phyloP scores from a whole-genome alignment of 2,797 vertebrate genomes.

The Peromyscus aztecus region DNA sequence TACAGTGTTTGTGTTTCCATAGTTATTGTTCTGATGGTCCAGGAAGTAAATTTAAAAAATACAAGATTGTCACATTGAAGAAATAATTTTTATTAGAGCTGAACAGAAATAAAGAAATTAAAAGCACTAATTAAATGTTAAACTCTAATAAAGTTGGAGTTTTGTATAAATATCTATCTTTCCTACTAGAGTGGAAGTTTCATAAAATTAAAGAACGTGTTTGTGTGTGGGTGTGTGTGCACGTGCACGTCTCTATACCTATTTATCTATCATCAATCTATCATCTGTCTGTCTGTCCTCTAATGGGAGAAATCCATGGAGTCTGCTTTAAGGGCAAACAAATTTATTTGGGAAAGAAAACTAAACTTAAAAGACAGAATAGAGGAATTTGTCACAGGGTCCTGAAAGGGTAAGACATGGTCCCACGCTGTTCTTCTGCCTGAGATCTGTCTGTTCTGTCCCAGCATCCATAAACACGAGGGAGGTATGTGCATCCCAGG shows the following conservation, averaged over 20 bases:
- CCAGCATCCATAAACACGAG: too few species aligned
- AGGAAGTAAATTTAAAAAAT: not conserved
- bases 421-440: too few species aligned
- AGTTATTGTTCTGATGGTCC: not conserved
- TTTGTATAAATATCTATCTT: not conserved
- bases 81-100: slow-evolving; percentile 29
- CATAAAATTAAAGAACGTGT: not conserved
- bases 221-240: not conserved
- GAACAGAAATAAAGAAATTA: not conserved
- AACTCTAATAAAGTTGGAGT: not conserved
- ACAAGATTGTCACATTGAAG: not conserved
- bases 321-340: too few species aligned
- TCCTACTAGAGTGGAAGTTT: not conserved
- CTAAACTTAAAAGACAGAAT: too few species aligned
- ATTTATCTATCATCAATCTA: too few species aligned
- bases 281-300: too few species aligned
- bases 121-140: slow-evolving; percentile 43
- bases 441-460: too few species aligned
- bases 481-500: too few species aligned
- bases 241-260: not conserved
- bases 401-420: too few species aligned
- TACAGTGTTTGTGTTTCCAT: not conserved
- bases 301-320: too few species aligned
- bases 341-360: too few species aligned
- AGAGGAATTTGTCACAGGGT: too few species aligned